A percentile compares a stretch with the other conserved stretches of the same genome.
phyloP scores from a whole-genome alignment of 2,888 invertebrate genomes.

The Papilio elwesi region DNA sequence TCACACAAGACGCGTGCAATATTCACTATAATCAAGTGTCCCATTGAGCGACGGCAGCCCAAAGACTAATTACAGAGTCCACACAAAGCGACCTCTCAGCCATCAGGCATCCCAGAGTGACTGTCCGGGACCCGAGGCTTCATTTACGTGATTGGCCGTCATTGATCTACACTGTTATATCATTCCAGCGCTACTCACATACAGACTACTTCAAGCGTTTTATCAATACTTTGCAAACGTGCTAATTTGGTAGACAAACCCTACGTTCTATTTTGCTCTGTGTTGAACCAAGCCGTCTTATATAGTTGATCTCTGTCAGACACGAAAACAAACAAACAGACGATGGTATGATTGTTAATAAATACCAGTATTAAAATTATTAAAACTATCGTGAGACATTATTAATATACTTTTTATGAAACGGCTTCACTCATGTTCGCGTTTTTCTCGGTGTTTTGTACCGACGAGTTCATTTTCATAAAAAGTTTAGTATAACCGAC shows the following conservation, averaged over 20 bases:
- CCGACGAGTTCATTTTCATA: too few relatives aligned
- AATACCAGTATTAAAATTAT: too few relatives aligned
- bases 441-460: too few relatives aligned
- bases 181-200: background rate
- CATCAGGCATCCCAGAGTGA: slow-evolving; percentile 9
- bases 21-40: slow-evolving; percentile 1
- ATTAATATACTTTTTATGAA: too few relatives aligned
- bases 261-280: background rate
- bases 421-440: too few relatives aligned
- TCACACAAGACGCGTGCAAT: background rate
- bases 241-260: slow-evolving; percentile 17
- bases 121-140: slow-evolving; percentile 14
- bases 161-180: background rate
- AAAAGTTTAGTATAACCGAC: too few relatives aligned
- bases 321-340: too few relatives aligned
- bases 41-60: slow-evolving; percentile 5
- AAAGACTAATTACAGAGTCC: slow-evolving; percentile 29
- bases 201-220: background rate
- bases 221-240: slow-evolving; percentile 6
- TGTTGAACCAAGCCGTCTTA: background rate
- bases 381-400: too few relatives aligned
- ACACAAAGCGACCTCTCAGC: slow-evolving; percentile 15
- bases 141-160: slow-evolving; percentile 34
- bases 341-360: too few relatives aligned
- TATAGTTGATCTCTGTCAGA: too few relatives aligned